Base-by-base conservation (phyloP, 1,140 invertebrate genomes). In the Solenopsis invicta region DNA sequence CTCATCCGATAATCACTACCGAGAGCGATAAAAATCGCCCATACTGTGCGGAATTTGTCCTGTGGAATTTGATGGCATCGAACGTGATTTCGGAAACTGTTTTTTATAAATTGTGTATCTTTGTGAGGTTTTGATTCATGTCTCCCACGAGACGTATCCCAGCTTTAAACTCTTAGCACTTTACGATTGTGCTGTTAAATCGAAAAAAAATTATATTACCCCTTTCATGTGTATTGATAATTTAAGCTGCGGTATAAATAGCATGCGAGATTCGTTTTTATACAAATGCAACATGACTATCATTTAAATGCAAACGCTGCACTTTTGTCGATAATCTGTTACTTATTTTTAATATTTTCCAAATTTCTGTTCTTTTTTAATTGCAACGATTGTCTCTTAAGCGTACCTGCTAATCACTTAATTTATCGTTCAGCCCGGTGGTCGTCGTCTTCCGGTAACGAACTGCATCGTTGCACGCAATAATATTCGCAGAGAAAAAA, bases 21-120 rank as follows among this genome's bases (percentile, higher is more conserved):
- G 76, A 37, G 45, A 78, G 45, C 64, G 77, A 81, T 81, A 69
- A 81, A 81, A 81, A 67, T 81, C 64, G n/a, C 16, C 9, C 34
- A 50, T 56, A 81, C 50, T 2, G 64, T 34, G n/a, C 21, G 52
- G 54, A 81, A 80, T 56, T 80, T n/a, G 62, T 69, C 52, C 8
- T 29, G 29, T 18, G n/a, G 21, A 54, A 81, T 56, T 59, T 37
- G 37, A 82, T 56, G 16, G 24, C 5, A 81, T 13, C 18, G 52
- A 34, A 59, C 13, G 52, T 56, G 18, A 18, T 59, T 82, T 56
- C 21, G 54, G 52, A 71, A 34, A 56, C 2, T 18, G 1, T 12
- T 56, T 66, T 66, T 80, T 67, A 21, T 54, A 67, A 69, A 52
- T 21, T 54, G n/a, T 18, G 24, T n/a, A 52, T 69, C 10, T 24